Percentiles rank a stretch among this genome's conserved stretches.
phyloP scores from a whole-genome alignment of 2,113 vertebrate genomes.

The Pelmatolapia mariae region DNA sequence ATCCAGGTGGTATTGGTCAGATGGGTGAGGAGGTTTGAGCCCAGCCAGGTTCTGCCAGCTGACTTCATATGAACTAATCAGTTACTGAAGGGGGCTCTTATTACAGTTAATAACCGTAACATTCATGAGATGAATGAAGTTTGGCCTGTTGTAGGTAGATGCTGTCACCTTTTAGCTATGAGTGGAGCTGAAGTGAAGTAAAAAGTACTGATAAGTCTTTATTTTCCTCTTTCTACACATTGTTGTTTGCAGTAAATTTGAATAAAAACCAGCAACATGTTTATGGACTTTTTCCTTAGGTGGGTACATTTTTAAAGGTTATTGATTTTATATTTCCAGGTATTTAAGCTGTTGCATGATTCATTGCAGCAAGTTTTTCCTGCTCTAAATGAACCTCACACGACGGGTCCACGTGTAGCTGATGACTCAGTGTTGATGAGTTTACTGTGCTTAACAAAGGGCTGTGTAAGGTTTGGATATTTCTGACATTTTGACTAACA shows the following conservation, averaged over 20 bases:
- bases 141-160: background rate
- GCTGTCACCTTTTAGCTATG: background rate
- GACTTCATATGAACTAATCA: background rate
- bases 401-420: background rate
- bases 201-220: background rate
- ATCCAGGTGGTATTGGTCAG: background rate
- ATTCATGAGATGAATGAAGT: background rate
- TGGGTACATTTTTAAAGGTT: background rate
- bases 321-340: background rate
- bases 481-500: background rate
- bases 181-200: background rate
- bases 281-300: rapidly evolving
- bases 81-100: background rate
- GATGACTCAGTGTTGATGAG: background rate
- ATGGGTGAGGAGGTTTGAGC: background rate
- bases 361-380: background rate
- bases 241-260: background rate
- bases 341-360: background rate
- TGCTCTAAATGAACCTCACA: background rate
- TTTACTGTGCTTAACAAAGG: background rate
- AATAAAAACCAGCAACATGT: background rate
- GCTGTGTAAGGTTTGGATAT: background rate
- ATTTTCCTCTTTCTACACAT: background rate
- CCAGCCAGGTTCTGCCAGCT: rapidly evolving
- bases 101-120: background rate